Percentiles rank a stretch among this genome's conserved stretches.
Evolutionary conservation across 1,140 invertebrate genomes (phyloP).

Genomic region (Uloborus diversus): DNA sequence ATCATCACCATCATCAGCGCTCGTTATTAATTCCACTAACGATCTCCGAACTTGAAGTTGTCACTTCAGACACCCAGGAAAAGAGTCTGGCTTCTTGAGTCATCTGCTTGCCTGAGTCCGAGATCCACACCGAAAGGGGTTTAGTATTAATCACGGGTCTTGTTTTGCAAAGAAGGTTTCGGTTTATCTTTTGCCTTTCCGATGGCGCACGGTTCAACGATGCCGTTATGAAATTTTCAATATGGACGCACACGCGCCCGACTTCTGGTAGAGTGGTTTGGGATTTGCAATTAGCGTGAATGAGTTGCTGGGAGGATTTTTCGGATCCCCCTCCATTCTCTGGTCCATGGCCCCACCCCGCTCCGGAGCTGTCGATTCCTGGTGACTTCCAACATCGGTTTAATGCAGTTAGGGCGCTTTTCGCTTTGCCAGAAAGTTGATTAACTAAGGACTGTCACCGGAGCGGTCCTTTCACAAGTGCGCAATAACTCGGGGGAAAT

Average conservation of each 20-base stretch:
- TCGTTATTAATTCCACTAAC: constrained; percentile 54
- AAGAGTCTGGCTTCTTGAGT: constrained; percentile 44
- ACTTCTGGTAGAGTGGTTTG: constrained; percentile 35
- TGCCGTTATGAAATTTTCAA: constrained; percentile 55
- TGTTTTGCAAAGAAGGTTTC: constrained; percentile 40
- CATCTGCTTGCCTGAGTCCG: constrained; percentile 46
- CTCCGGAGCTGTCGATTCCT: constrained; percentile 34
- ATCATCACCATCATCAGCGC: constrained; percentile 39
- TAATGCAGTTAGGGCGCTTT: constrained; percentile 56
- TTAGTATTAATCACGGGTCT: constrained; percentile 41
- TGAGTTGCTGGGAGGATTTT: constrained; percentile 22
- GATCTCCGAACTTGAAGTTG: constrained; percentile 53
- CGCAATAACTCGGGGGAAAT: constrained; percentile 44
- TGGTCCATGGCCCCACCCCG: constrained; percentile 2
- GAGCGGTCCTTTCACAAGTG: constrained; percentile 39
- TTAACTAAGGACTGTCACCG: constrained; percentile 54
- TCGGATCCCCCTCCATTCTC: background rate
- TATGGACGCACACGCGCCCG: constrained; percentile 25
- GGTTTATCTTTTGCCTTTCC: constrained; percentile 50
- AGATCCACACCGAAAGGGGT: constrained; percentile 21
- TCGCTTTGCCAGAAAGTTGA: constrained; percentile 42
- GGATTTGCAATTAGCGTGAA: constrained; percentile 56
- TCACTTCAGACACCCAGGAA: constrained; percentile 34
- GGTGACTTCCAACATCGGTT: constrained; percentile 44
- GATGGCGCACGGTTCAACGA: constrained; percentile 48